Base-by-base conservation (phyloP, 92 coral and sea anemone genomes). In the Montipora capitata region DNA sequence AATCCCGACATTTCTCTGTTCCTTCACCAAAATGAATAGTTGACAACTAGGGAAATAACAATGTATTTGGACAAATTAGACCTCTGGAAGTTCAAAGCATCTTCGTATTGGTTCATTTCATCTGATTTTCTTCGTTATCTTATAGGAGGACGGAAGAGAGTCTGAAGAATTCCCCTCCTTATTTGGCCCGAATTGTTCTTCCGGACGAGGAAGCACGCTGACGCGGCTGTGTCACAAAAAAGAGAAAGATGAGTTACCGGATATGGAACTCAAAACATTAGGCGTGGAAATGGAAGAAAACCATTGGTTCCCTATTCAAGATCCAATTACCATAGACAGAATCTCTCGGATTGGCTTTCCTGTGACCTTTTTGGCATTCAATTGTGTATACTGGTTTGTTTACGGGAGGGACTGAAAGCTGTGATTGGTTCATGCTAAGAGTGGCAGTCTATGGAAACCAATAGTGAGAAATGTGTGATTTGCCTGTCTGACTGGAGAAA, bases 321-420 rank as follows among this genome's bases (percentile, higher is more conserved):
- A 93, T 56, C 95, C 95, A 7, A 43, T 87, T 15, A 54, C 68
- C 0, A 94, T 97, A 61, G 99, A 97, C 87, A 94, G 56, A 43
- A 61, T 92, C 40, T 96, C 99, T 71, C 95, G 99, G 14, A 73
- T 95, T 49, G 95, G 96, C 12, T 97, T 95, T 43, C 98, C 98
- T 10, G 58, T 97, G 66, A 81, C 96, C 35, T 97, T 97, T 84
- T 72, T 97, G 41, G 96, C 89, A 18, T 97, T 97, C 59, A 97
- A 97, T 58, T 89, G 93, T 27, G 83, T 94, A 72, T 97, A 97
- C 66, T 97, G 99, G 99, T 92, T 92, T 63, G 91, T 89, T 20
- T 93, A 92, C 76, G 94, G 89, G 5, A 54, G 0, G 52, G 52
- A 48, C 7, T 48, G 10, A 48, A 48, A 48, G 6, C 52, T 5